phyloP scores from a whole-genome alignment of 2,888 invertebrate genomes.

The Epirrhoe tristata region DNA sequence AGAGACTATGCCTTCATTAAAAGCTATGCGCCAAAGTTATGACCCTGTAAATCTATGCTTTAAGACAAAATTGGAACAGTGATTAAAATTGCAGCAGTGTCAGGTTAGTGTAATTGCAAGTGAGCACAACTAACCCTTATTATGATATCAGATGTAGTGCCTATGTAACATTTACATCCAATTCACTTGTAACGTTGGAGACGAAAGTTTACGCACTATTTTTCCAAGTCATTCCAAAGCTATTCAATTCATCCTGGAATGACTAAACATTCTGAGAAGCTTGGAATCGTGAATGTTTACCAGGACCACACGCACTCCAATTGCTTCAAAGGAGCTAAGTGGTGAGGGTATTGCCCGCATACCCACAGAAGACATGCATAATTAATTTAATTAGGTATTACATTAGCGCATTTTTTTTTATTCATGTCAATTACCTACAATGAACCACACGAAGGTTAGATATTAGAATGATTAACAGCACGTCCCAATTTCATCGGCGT shows the following conservation, averaged over 20 bases:
- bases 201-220: neutral
- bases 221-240: neutral
- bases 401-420: neutral
- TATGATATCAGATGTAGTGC: neutral
- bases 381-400: slow-evolving; percentile 26
- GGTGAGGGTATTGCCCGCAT: slow-evolving; percentile 43
- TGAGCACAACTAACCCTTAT: neutral
- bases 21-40: neutral
- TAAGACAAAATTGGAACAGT: neutral
- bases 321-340: slow-evolving; percentile 29
- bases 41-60: neutral
- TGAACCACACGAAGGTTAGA: neutral
- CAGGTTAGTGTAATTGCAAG: neutral
- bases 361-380: slow-evolving; percentile 32
- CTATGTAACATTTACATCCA: neutral
- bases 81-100: slow-evolving; percentile 7
- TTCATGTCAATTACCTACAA: neutral
- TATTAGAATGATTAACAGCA: neutral
- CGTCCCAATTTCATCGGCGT: neutral
- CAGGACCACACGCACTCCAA: slow-evolving; percentile 21
- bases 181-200: neutral
- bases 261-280: slow-evolving; percentile 15
- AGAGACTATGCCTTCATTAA: neutral
- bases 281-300: slow-evolving; percentile 18
- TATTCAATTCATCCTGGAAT: slow-evolving; percentile 14